These are phyloP conservation scores for Aptenodytes forsteri DNA, from an alignment of 2,113 vertebrate genomes.

Conservation along the genomic window DNA sequence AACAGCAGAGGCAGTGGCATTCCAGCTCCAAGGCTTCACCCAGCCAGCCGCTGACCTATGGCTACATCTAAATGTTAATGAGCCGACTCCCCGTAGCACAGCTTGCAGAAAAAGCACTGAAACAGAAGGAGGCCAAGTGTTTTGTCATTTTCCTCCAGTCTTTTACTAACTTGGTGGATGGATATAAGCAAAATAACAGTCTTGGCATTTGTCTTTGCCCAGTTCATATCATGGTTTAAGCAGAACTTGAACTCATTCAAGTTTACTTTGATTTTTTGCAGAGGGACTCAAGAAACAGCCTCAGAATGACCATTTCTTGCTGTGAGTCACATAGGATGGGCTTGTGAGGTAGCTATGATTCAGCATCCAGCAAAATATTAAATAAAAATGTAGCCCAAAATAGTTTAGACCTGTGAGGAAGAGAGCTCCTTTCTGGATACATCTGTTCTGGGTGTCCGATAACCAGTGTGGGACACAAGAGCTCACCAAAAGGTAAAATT, in stretches of 20 bases:
- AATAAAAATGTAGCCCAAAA: neutral
- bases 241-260: neutral
- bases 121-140: neutral
- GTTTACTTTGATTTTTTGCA: neutral
- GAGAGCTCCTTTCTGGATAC: neutral
- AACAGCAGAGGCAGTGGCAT: neutral
- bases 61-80: neutral
- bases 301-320: neutral
- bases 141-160: neutral
- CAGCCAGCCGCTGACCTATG: fast-evolving
- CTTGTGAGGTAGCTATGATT: neutral
- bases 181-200: neutral
- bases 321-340: neutral
- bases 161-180: neutral
- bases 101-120: neutral
- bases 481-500: neutral
- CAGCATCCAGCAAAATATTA: neutral
- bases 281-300: neutral
- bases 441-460: neutral
- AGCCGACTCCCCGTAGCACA: neutral
- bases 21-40: neutral
- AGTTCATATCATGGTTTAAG: neutral
- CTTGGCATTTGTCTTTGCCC: neutral
- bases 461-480: neutral
- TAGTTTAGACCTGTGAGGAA: neutral